Conservation (phyloP, 1,140 invertebrate genomes). For the Bombus cullumanus region DNA sequence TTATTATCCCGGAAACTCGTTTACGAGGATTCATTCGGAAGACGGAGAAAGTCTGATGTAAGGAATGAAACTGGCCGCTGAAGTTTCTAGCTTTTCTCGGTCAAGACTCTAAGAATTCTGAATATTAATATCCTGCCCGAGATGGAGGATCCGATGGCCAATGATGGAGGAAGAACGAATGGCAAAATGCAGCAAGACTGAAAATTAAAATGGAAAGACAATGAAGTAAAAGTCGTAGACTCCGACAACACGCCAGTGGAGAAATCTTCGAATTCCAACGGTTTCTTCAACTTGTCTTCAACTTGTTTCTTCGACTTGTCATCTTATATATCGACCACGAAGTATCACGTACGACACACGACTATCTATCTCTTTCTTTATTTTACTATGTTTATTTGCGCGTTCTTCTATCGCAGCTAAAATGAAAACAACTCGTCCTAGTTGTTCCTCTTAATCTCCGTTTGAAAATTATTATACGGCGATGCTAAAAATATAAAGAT, state of each 20-base stretch:
- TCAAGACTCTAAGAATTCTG: background rate
- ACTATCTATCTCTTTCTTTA: background rate
- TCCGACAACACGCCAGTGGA: background rate
- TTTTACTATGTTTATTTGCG: background rate
- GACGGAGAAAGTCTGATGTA: background rate
- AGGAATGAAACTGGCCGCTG: conserved; percentile 6
- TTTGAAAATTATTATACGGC: background rate
- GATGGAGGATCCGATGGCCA: background rate
- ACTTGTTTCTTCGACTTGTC: too few relatives aligned
- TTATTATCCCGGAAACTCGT: background rate
- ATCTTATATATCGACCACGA: background rate
- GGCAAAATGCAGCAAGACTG: background rate
- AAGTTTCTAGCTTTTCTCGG: background rate
- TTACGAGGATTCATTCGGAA: background rate
- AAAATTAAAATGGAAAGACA: conserved; percentile 3
- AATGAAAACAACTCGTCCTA: background rate
- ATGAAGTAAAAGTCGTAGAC: background rate
- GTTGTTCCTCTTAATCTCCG: background rate
- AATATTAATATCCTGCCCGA: conserved; percentile 29
- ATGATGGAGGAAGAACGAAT: background rate
- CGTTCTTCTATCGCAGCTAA: background rate
- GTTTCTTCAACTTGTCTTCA: background rate
- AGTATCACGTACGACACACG: too few relatives aligned
- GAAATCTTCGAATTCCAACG: background rate
- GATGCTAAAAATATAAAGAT: background rate